These are phyloP conservation scores for Notospermus geniculatus DNA, from an alignment of 1,140 invertebrate genomes.

Conservation along the genomic window DNA sequence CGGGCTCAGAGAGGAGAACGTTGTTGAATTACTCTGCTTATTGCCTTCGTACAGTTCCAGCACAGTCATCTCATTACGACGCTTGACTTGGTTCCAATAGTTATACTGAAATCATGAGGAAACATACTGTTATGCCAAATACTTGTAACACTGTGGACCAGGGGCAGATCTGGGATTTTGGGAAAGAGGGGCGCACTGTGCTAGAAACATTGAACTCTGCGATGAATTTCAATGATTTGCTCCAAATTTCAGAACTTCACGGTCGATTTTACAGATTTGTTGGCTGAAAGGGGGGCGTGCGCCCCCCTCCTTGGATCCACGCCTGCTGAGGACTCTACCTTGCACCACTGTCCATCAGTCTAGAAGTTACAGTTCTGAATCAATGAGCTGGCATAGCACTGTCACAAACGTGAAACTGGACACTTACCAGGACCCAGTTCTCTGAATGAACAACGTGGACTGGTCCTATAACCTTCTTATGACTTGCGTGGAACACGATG, in stretches of 20 bases:
- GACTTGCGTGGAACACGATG: constrained; percentile 62
- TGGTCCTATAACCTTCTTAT: constrained; percentile 77
- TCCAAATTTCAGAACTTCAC: too few relatives aligned
- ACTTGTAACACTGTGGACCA: too few relatives aligned
- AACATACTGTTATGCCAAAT: not conserved
- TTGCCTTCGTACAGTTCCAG: constrained; percentile 95
- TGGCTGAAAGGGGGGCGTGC: too few relatives aligned
- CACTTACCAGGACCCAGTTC: constrained; percentile 83
- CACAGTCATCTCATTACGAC: constrained; percentile 85
- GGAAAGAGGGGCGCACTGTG: too few relatives aligned
- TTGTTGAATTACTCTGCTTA: constrained; percentile 76
- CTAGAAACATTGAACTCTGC: too few relatives aligned
- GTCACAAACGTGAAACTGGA: constrained; percentile 13
- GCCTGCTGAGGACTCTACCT: too few relatives aligned
- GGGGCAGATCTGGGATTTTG: too few relatives aligned
- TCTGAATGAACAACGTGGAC: constrained; percentile 92
- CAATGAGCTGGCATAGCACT: constrained; percentile 3
- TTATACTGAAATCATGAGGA: constrained; percentile 66
- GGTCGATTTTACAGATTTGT: too few relatives aligned
- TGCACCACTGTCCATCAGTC: too few relatives aligned
- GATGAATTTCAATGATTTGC: too few relatives aligned
- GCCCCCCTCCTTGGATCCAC: too few relatives aligned
- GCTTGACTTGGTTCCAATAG: constrained; percentile 90
- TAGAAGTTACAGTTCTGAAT: too few relatives aligned
- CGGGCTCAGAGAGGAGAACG: constrained; percentile 75